phyloP scores from a whole-genome alignment of 1,140 invertebrate species.

The Octopus bimaculoides region DNA sequence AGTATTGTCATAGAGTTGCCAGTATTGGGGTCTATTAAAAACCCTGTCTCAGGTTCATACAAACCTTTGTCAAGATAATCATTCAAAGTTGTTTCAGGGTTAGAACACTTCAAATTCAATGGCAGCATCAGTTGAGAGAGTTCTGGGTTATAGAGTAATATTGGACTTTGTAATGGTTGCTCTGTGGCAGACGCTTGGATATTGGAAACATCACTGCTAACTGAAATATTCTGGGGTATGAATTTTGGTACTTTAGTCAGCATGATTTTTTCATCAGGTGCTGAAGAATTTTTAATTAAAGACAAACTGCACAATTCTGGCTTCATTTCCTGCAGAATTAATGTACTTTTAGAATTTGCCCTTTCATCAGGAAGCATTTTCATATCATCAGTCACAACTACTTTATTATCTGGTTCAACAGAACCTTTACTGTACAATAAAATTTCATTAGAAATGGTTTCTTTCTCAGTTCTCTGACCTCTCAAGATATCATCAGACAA shows the following conservation, averaged over 20 bases:
- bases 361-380: neutral
- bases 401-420: no score
- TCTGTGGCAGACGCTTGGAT: neutral
- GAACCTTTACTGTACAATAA: no score
- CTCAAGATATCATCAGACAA: no score
- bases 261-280: neutral
- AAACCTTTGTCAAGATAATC: slow-evolving; percentile 39
- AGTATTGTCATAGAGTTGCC: slow-evolving; percentile 49
- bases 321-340: neutral
- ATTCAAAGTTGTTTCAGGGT: slow-evolving; percentile 25
- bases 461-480: no score
- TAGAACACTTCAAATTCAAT: neutral
- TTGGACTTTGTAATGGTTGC: neutral
- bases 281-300: neutral
- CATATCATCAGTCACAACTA: no score
- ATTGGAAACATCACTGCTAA: neutral
- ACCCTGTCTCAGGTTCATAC: slow-evolving; percentile 33
- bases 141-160: slow-evolving; percentile 5
- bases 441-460: no score
- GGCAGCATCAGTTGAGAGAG: slow-evolving; percentile 7
- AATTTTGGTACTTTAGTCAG: neutral
- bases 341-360: neutral
- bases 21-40: slow-evolving; percentile 71
- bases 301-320: neutral
- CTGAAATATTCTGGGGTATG: neutral